Evolutionary conservation across 2,888 invertebrate species (phyloP).

Genomic region (Cremastinae sp.): DNA sequence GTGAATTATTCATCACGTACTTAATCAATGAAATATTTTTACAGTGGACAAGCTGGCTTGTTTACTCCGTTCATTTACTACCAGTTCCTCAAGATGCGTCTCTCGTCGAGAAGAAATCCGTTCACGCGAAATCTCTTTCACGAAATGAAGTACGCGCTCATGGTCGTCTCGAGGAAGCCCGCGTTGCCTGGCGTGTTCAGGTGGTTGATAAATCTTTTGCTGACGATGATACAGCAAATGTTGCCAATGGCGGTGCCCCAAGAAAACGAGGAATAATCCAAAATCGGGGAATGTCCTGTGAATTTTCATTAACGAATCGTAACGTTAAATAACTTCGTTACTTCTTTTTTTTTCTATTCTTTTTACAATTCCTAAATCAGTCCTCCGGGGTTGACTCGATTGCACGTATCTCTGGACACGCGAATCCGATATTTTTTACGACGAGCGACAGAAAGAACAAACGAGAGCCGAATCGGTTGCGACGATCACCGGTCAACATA

Average conservation of each 20-base stretch:
- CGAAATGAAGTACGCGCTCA: conserved; percentile 89
- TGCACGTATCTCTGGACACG: conserved; percentile 50
- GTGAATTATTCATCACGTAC: no score
- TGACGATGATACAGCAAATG: conserved; percentile 88
- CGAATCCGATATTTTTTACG: conserved; percentile 7
- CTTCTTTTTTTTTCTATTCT: conserved; percentile 11
- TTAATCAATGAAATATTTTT: not conserved
- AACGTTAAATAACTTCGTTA: conserved; percentile 25
- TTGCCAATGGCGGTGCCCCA: conserved; percentile 85
- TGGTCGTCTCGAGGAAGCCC: conserved; percentile 86
- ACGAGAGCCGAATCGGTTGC: conserved; percentile 1
- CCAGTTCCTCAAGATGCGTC: conserved; percentile 95
- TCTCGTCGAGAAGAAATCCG: conserved; percentile 97
- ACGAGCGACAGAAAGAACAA: conserved; percentile 14
- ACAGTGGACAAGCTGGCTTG: conserved; percentile 93
- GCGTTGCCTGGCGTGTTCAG: conserved; percentile 86
- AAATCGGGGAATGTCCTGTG: not conserved
- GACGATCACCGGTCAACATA: not conserved
- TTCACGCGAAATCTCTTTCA: conserved; percentile 96
- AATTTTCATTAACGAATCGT: conserved; percentile 19
- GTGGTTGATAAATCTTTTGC: conserved; percentile 83
- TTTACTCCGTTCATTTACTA: conserved; percentile 98
- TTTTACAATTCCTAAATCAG: conserved; percentile 49
- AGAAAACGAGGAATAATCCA: conserved; percentile 63
- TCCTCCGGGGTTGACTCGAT: conserved; percentile 65